Base-by-base conservation (phyloP, 2,113 vertebrate genomes). In the Oophaga pumilio region DNA sequence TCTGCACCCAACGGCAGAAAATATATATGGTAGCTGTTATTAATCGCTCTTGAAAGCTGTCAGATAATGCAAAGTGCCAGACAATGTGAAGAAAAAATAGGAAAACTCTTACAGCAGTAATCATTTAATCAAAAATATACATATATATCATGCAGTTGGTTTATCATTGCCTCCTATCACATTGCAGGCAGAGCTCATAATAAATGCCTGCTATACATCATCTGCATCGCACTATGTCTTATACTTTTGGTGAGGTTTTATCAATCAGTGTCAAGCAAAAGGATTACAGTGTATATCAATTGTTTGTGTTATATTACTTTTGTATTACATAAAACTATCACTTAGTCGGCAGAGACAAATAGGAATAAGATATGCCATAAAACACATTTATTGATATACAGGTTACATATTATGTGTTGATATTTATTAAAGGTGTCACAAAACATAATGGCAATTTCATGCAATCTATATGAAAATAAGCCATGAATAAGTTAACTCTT, bases 161-260 rank as follows among this genome's bases (percentile, higher is more conserved):
- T 82, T 82, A 82, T 82, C 60, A 82, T 82, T 82, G 49, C 60
- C 62, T 68, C 60, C 81, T 82, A 82, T 82, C 81, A 82, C 62
- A 52, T 43, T 28, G n/a, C 60, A 82, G 81, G 43, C 81, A 68
- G 81, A 68, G 62, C 60, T 68, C 49, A 82, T 82, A 82, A 66
- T 82, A 82, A 82, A 82, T 82, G 81, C n/a, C 62, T 82, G 81
- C 81, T 82, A 82, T 82, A 82, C 59, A 82, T 82, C 81, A 82
- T 82, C 62, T 68, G 81, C 81, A 82, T 82, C 43, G 24, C 50
- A 68, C 13, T 68, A 66, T 68, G 62, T 68, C 60, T 68, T 68
- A 64, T 53, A 50, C 22, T 52, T 62, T 82, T 82, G 59, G 18
- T 82, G 62, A 17, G 81, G 62, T 24, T 82, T 64, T 82, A 82